Evolutionary conservation across 1,140 invertebrate genomes (phyloP), one percentile per base, ranked within the genome.

Genomic region (Trialeurodes vaporariorum): DNA sequence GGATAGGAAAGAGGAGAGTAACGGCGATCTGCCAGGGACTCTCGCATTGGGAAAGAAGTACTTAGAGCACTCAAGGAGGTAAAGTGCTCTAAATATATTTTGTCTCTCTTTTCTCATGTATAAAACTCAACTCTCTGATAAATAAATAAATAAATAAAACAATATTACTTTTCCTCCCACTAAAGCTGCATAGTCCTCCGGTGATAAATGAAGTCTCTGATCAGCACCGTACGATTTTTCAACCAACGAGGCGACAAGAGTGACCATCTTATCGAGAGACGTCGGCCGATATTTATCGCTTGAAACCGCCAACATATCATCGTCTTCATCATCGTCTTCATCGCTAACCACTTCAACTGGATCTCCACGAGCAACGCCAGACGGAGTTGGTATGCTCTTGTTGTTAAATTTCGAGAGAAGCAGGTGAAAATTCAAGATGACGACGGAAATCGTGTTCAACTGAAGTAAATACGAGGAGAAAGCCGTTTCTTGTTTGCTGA

Each of bases 181-280:
- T 25, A 96, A 84, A 2, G 91, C 87, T 71, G 85, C 87, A 26
- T 91, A 87, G 77, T 96, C 93, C 67, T 85, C 85, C 1, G 87
- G 82, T 1, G 86, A 88, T 2, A 96, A 77, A n/a, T 87, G 84
- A 5, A 96, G 79, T 67, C 76, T 79, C 68, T 86, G 87, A 78
- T 88, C 85, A 9, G 87, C 81, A 68, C 89, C 89, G 22, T 93
- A 80, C 26, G 92, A 94, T 67, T 91, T 87, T 76, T 96, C 94
- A 25, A 96, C 91, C 27, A 96, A 81, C 1, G 88, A 85, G 2
- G 92, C 91, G 27, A 95, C 88, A 2, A 96, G 78, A 9, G 91
- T 89, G 62, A 97, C 93, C 94, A 96, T 96, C 80, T 96, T 96
- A 76, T 96, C 94, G n/a, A 96, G 79, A 0, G 93, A 93, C 1